phyloP scores from a whole-genome alignment of 2,113 vertebrate species.

The Nansenia antarctica region DNA sequence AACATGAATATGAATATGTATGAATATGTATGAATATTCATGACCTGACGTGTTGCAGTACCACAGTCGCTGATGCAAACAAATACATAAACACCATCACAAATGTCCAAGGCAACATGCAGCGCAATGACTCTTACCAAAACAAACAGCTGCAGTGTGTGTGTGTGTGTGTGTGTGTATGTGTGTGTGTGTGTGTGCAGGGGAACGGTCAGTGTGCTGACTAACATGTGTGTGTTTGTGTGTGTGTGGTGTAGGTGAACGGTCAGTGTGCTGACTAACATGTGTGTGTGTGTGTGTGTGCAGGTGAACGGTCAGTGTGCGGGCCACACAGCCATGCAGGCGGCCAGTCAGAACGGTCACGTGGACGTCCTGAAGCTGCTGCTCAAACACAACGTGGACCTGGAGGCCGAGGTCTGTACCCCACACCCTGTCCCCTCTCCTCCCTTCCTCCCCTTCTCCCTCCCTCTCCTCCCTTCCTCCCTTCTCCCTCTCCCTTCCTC shows the following conservation, averaged over 20 bases:
- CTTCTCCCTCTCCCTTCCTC: too few relatives aligned
- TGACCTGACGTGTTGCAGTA: slow-evolving; percentile 68
- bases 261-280: slow-evolving; percentile 54
- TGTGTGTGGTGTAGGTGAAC: slow-evolving; percentile 84
- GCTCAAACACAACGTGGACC: slow-evolving; percentile 96
- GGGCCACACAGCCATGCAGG: slow-evolving; percentile 98
- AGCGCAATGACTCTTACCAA: too few relatives aligned
- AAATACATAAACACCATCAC: slow-evolving; percentile 39
- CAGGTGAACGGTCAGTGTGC: slow-evolving; percentile 98
- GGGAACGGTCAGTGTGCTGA: not conserved
- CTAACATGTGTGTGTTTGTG: not conserved
- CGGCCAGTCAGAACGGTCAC: slow-evolving; percentile 98
- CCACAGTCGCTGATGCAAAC: slow-evolving; percentile 71
- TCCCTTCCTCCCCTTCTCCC: not conserved
- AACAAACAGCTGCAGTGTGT: too few relatives aligned
- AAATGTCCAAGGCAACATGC: too few relatives aligned
- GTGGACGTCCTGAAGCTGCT: slow-evolving; percentile 97
- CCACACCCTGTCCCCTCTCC: not conserved
- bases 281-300: slow-evolving; percentile 37
- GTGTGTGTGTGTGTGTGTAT: too few relatives aligned
- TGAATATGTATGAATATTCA: slow-evolving; percentile 75
- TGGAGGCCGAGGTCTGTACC: slow-evolving; percentile 92
- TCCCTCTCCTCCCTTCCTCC: not conserved
- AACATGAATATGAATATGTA: too few relatives aligned
- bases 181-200: not conserved